Percentiles rank a stretch among this genome's conserved stretches.
phyloP scores from a whole-genome alignment of 2,113 vertebrate species.

The Eurypyga helias region DNA sequence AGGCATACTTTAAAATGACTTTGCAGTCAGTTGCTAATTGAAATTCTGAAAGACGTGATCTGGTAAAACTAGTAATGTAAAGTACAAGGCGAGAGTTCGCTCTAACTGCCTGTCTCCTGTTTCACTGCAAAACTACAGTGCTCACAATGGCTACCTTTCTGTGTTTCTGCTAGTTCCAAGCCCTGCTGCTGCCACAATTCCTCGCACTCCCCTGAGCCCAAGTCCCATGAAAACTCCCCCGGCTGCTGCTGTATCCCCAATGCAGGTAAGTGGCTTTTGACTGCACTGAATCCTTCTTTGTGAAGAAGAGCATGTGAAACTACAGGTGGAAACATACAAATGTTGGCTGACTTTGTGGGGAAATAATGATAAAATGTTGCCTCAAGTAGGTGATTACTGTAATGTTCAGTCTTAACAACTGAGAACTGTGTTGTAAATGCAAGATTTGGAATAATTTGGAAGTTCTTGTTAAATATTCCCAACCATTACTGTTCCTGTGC shows the following conservation, averaged over 20 bases:
- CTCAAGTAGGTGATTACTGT: not conserved
- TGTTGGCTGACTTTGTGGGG: not conserved
- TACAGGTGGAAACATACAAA: not conserved
- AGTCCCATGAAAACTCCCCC: conserved; percentile 96
- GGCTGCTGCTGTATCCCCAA: conserved; percentile 93
- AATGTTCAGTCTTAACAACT: not conserved
- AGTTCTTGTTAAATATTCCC: not conserved
- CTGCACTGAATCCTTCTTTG: not conserved
- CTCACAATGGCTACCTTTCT: not conserved
- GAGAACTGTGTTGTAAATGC: not conserved
- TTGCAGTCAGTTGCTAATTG: conserved; percentile 38
- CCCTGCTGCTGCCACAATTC: conserved; percentile 81
- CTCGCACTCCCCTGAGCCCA: conserved; percentile 93
- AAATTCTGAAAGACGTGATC: conserved; percentile 18
- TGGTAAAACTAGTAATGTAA: conserved; percentile 8
- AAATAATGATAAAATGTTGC: not conserved
- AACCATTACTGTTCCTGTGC: not conserved
- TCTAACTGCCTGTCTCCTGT: not conserved
- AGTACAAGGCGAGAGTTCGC: not conserved
- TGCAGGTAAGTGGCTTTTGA: conserved; percentile 83
- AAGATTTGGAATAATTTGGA: not conserved
- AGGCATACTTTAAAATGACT: conserved; percentile 20
- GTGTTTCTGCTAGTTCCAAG: conserved; percentile 66
- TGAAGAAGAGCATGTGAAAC: not conserved
- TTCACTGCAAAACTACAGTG: not conserved